Evolutionary conservation across 2,113 vertebrate species (phyloP).

Genomic region (Amphiprion percula): DNA sequence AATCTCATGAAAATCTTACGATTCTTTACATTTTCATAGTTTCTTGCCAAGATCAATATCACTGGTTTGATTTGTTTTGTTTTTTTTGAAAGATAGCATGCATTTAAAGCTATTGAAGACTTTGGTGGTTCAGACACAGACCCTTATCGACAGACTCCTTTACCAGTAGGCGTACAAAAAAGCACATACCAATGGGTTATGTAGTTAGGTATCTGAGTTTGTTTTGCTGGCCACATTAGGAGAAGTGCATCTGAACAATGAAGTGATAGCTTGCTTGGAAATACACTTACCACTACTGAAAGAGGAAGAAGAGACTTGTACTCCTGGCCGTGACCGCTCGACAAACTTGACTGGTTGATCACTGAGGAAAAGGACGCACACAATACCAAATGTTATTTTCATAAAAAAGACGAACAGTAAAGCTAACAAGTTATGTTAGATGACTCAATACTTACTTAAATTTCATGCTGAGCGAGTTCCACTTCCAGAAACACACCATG

Average conservation of each 20-base stretch:
- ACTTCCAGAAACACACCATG: constrained; percentile 99
- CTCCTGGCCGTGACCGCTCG: constrained; percentile 95
- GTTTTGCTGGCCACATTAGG: background rate
- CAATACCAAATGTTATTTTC: background rate
- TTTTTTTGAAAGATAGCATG: too few species aligned
- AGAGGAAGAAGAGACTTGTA: constrained; percentile 97
- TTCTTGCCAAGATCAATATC: too few species aligned
- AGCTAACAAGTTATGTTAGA: background rate
- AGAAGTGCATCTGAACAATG: background rate
- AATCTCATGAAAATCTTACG: too few species aligned
- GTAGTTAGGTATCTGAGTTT: background rate
- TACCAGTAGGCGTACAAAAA: background rate
- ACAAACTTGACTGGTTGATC: constrained; percentile 96
- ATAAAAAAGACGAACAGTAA: background rate
- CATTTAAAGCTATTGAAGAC: too few species aligned
- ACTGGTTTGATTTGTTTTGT: too few species aligned
- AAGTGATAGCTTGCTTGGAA: background rate
- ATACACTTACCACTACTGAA: constrained; percentile 92
- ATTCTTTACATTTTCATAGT: too few species aligned
- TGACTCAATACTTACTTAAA: constrained; percentile 87
- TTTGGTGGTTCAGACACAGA: too few species aligned
- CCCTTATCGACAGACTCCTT: background rate
- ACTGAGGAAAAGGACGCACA: constrained; percentile 72
- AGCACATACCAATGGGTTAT: background rate
- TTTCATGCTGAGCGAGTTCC: constrained; percentile 93